A percentile compares a stretch with the other conserved stretches of the same genome.
These are phyloP conservation scores for Stenurella melanura DNA, from an alignment of 2,888 invertebrate species.

Conservation along the genomic window DNA sequence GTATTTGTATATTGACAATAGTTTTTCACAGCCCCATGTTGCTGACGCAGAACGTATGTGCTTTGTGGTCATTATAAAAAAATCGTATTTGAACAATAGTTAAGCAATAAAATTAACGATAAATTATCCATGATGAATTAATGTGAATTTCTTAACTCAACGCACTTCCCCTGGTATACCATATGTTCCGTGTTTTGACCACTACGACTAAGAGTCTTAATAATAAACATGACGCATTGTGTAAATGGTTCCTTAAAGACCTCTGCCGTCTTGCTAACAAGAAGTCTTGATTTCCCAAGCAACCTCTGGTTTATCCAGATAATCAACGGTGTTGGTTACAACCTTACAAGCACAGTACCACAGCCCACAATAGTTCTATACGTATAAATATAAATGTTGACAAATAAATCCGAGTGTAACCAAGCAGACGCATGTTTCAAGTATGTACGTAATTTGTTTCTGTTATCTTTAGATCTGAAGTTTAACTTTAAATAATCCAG, in stretches of 20 bases:
- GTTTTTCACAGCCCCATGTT: too few relatives aligned
- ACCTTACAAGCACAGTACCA: slow-evolving; percentile 3
- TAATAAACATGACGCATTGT: slow-evolving; percentile 16
- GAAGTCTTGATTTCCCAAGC: slow-evolving; percentile 21
- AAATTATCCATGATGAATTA: too few relatives aligned
- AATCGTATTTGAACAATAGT: too few relatives aligned
- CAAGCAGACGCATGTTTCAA: slow-evolving; percentile 47
- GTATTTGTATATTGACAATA: too few relatives aligned
- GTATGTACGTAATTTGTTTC: slow-evolving; percentile 55
- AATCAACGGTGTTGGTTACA: slow-evolving; percentile 33
- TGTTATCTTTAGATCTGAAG: slow-evolving; percentile 59
- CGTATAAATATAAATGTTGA: slow-evolving; percentile 50
- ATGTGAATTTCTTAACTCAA: neutral
- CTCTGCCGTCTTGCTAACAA: slow-evolving; percentile 29
- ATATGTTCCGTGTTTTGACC: neutral
- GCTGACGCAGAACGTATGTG: too few relatives aligned
- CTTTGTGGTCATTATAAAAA: too few relatives aligned
- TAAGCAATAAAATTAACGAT: too few relatives aligned
- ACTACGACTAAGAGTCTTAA: slow-evolving; percentile 1
- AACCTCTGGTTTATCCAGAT: slow-evolving; percentile 26
- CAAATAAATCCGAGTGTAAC: slow-evolving; percentile 47
- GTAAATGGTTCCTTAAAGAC: slow-evolving; percentile 21
- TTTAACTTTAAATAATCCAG: slow-evolving; percentile 61
- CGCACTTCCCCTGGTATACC: neutral
- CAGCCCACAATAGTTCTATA: slow-evolving; percentile 31